These are phyloP conservation scores for Spheniscus mendiculus DNA, from an alignment of 2,113 vertebrate genomes.

Conservation along the genomic window DNA sequence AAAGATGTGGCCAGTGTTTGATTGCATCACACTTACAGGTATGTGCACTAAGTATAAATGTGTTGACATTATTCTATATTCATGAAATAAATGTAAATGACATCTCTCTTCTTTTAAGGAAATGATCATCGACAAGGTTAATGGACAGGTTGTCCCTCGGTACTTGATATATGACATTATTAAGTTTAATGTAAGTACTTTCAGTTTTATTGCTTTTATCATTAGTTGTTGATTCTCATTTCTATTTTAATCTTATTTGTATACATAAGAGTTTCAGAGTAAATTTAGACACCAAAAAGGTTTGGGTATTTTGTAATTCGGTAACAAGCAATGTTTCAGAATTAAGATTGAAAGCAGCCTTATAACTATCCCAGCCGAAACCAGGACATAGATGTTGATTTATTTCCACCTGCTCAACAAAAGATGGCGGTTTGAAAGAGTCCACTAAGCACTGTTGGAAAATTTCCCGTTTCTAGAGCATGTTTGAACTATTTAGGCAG, in stretches of 20 bases:
- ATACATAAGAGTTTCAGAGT: background rate
- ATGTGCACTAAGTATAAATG: background rate
- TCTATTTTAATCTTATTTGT: background rate
- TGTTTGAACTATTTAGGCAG: background rate
- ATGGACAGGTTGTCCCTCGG: conserved; percentile 92
- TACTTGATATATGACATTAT: conserved; percentile 99
- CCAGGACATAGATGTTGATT: background rate
- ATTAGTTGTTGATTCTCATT: background rate
- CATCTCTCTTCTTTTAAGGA: conserved; percentile 82
- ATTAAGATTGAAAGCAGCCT: background rate
- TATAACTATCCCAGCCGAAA: background rate
- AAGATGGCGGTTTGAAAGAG: background rate
- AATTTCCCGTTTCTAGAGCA: background rate
- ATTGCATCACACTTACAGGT: background rate
- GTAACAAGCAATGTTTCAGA: background rate
- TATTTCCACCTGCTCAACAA: background rate
- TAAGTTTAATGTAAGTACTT: conserved; percentile 95
- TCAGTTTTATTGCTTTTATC: background rate
- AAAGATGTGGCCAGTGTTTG: background rate
- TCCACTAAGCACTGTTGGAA: background rate
- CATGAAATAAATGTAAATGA: background rate
- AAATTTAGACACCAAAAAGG: background rate
- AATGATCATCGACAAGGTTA: conserved; percentile 99
- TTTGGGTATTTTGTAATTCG: background rate
- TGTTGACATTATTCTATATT: background rate